Percentiles rank a stretch among this genome's conserved stretches.
phyloP scores from a whole-genome alignment of 2,888 invertebrate species.

The Amphipyra tragopoginis region DNA sequence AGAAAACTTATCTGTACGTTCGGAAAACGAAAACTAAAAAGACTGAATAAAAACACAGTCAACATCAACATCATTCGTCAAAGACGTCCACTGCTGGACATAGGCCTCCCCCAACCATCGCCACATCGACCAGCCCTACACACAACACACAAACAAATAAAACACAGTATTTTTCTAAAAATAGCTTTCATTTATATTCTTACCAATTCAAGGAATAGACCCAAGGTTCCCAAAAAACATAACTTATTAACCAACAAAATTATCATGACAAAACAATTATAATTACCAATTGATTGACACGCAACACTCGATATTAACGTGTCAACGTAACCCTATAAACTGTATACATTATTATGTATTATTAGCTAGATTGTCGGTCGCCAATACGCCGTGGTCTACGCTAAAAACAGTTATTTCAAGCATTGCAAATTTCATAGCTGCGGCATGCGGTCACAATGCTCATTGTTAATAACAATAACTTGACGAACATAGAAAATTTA shows the following conservation, averaged over 20 bases:
- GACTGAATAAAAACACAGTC: no score
- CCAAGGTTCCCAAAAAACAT: constrained; percentile 5
- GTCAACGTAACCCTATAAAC: constrained; percentile 39
- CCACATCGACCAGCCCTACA: no score
- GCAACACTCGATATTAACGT: constrained; percentile 16
- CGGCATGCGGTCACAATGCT: constrained; percentile 60
- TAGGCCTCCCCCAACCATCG: no score
- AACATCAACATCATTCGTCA: no score
- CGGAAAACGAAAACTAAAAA: no score
- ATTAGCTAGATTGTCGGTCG: constrained; percentile 46
- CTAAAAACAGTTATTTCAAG: constrained; percentile 60
- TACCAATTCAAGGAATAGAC: not conserved
- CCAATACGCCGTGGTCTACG: constrained; percentile 20
- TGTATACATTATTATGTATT: constrained; percentile 34
- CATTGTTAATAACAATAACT: constrained; percentile 67
- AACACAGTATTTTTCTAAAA: no score
- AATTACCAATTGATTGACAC: constrained; percentile 20
- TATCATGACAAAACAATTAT: constrained; percentile 20
- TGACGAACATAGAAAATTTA: constrained; percentile 45
- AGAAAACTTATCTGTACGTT: no score
- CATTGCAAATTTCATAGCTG: constrained; percentile 60
- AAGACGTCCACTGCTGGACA: no score
- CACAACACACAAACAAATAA: no score
- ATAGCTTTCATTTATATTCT: no score
- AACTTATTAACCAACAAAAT: constrained; percentile 4